Base-by-base conservation (phyloP, 2,113 vertebrate genomes). In the Corythornis cristatus region DNA sequence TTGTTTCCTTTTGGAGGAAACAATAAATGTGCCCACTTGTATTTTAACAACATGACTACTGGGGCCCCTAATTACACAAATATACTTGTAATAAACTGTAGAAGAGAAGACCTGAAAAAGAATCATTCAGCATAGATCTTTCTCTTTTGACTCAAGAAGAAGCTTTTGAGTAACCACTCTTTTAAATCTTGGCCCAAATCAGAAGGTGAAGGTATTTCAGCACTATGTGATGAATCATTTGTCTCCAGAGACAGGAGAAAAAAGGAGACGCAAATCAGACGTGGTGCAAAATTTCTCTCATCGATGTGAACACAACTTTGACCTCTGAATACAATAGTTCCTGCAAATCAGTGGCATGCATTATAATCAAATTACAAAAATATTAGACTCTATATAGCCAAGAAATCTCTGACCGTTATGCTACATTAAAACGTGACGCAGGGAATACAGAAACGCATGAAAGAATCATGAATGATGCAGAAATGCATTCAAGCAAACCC, bases 1-100 rank as follows among this genome's bases (percentile, higher is more conserved):
- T 98, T 97, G 97, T 98, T 99, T 99, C 98, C 99, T 98, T 97
- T 93, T 96, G 98, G 97, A 98, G 98, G 99, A 99, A 99, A 98
- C 98, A 97, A 97, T 99, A 98, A 99, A 99, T 76, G 98, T 97
- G 95, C 96, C 95, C 88, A 77, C 97, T 98, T 97, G 97, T 96
- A 96, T 98, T 94, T 97, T 97, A 98, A 98, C 98, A 97, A 56
- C 95, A 82, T 96, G 91, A 96, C 95, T 96, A 93, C 93, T 91
- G 87, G 89, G 93, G 96, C 93, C 89, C 97, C 96, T 98, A 97
- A 98, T 98, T 97, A 98, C 97, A 98, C 97, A 97, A 97, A 97
- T 98, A 95, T 93, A 96, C 91, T 96, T 88, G 62, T 97, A 93
- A 96, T 93, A 85, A 93, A 73, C 71, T 91, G 92, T 80, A 91